phyloP scores from a whole-genome alignment of 2,888 invertebrate genomes.

The Bhutanitis thaidina region DNA sequence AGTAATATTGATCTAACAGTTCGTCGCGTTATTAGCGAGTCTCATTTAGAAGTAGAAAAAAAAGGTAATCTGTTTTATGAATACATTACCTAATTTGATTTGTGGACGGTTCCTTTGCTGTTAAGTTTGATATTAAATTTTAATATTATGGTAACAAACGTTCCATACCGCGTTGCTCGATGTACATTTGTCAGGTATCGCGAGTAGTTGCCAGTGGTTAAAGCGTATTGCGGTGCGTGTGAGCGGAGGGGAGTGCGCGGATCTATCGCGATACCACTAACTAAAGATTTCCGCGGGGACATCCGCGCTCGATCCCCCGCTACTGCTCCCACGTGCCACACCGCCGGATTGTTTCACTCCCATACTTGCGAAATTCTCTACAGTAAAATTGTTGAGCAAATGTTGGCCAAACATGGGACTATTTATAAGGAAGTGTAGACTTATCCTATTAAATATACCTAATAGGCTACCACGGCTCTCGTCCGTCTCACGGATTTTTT shows the following conservation, averaged over 20 bases:
- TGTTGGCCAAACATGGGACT: background rate
- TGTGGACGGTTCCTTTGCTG: too few species aligned
- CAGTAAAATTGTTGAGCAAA: background rate
- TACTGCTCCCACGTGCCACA: conserved; percentile 21
- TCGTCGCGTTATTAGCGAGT: too few species aligned
- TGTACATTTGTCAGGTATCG: background rate
- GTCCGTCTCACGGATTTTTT: too few species aligned
- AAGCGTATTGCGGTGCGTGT: conserved; percentile 49
- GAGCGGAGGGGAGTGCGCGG: conserved; percentile 56
- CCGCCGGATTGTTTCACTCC: background rate
- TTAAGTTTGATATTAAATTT: too few species aligned
- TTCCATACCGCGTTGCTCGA: background rate
- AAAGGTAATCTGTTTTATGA: too few species aligned
- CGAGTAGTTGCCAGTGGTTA: conserved; percentile 21
- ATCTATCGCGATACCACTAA: conserved; percentile 66
- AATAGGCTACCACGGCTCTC: too few species aligned
- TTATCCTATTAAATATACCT: too few species aligned
- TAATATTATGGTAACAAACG: background rate
- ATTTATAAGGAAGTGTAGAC: background rate
- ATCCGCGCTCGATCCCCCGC: conserved; percentile 43
- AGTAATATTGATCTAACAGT: too few species aligned
- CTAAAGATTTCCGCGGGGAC: conserved; percentile 75
- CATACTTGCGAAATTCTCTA: conserved; percentile 8
- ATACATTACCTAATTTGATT: too few species aligned
- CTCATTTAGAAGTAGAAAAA: too few species aligned